These are phyloP conservation scores for Gymnarchus niloticus DNA, from an alignment of 2,113 vertebrate genomes.

Conservation along the genomic window DNA sequence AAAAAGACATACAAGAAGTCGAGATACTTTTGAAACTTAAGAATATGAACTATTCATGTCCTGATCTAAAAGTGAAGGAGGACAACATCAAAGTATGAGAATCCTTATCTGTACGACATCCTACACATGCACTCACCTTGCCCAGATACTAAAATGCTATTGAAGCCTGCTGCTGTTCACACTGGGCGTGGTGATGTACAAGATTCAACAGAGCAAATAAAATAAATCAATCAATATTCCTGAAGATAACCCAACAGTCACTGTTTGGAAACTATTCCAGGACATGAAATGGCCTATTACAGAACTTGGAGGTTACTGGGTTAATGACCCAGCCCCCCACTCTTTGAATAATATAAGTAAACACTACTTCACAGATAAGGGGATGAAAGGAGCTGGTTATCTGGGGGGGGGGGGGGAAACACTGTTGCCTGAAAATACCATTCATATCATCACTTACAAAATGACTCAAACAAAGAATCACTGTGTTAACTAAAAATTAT, in stretches of 20 bases:
- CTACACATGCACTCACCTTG: not conserved
- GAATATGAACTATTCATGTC: too few species aligned
- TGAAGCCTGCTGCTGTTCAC: not conserved
- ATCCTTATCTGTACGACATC: not conserved
- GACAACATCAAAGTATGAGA: not conserved
- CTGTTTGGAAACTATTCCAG: not conserved
- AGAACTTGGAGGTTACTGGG: not conserved
- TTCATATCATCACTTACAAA: not conserved
- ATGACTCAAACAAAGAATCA: not conserved
- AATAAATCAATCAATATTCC: too few species aligned
- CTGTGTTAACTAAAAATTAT: too few species aligned
- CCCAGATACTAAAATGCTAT: not conserved
- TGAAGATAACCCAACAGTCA: too few species aligned
- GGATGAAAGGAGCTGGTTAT: too few species aligned
- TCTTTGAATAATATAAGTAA: not conserved
- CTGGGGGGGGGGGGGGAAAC: too few species aligned
- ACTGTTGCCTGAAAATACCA: not conserved
- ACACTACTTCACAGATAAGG: not conserved
- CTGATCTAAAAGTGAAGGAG: not conserved
- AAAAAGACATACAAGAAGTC: not conserved
- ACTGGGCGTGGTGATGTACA: not conserved
- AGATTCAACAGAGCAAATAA: too few species aligned
- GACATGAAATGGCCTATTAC: not conserved
- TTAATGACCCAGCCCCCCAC: not conserved
- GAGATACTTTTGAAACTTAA: not conserved